Percentiles rank a stretch among this genome's conserved stretches.
Conservation (phyloP, 2,113 vertebrate genomes). For the Channa maculata region DNA sequence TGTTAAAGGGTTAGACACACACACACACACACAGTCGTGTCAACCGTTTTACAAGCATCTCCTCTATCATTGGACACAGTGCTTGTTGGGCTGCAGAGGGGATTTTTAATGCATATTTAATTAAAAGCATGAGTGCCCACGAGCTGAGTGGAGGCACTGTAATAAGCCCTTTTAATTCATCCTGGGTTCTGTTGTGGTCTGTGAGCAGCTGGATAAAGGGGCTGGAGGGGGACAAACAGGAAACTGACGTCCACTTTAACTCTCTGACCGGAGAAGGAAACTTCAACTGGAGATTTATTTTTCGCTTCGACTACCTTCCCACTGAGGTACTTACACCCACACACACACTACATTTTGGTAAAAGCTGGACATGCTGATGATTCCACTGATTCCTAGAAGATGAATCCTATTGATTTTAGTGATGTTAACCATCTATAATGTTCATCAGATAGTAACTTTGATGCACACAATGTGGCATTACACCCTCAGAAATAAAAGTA, state of each 20-base stretch:
- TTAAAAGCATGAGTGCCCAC: too few species aligned
- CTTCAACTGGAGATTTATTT: conserved; percentile 97
- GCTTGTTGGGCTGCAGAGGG: too few species aligned
- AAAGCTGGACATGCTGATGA: background rate
- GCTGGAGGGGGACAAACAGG: conserved; percentile 90
- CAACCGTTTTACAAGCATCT: too few species aligned
- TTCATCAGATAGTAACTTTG: too few species aligned
- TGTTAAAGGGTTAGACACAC: conserved; percentile 87
- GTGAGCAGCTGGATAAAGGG: conserved; percentile 92
- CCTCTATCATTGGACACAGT: too few species aligned
- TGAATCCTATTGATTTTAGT: background rate
- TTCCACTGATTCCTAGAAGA: background rate
- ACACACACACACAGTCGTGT: background rate
- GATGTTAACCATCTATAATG: background rate
- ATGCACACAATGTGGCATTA: too few species aligned
- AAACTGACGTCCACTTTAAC: conserved; percentile 96
- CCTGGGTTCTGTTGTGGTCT: background rate
- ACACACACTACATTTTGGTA: background rate
- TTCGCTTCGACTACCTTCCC: conserved; percentile 91
- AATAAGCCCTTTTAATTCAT: too few species aligned
- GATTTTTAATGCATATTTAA: too few species aligned
- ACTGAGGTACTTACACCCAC: conserved; percentile 77
- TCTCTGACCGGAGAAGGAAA: conserved; percentile 96
- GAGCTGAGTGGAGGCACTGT: too few species aligned
- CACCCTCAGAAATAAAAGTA: too few species aligned